Evolutionary conservation across 2,888 invertebrate species (phyloP).

Genomic region (Melinaea menophilus): DNA sequence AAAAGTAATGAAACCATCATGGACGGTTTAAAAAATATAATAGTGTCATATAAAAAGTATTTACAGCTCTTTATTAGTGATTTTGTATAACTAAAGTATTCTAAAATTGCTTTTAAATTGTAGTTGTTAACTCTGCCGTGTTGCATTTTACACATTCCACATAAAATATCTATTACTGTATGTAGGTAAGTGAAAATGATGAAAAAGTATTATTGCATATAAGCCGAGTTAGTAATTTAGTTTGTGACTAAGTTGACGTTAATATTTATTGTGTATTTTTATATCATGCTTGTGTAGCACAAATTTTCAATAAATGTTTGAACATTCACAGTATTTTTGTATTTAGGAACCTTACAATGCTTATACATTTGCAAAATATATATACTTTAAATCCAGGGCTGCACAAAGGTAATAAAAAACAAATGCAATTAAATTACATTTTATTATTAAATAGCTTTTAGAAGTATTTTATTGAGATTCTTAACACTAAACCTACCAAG

Average conservation of each 20-base stretch:
- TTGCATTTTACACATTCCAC: constrained; percentile 38
- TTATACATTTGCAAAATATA: not conserved
- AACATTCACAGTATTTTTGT: constrained; percentile 41
- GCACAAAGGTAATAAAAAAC: too few relatives aligned
- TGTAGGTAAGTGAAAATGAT: constrained; percentile 57
- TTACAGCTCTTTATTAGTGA: not conserved
- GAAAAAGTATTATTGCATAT: constrained; percentile 70
- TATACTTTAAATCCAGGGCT: not conserved
- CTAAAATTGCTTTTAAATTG: too few relatives aligned
- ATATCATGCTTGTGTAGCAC: constrained; percentile 77
- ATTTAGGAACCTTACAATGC: constrained; percentile 14
- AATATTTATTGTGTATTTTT: constrained; percentile 78
- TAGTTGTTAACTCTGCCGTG: too few relatives aligned
- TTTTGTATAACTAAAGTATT: not conserved
- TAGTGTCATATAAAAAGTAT: not conserved
- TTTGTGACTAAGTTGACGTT: constrained; percentile 69
- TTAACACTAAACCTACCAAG: too few relatives aligned
- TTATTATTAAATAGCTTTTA: too few relatives aligned
- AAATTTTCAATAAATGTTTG: constrained; percentile 77
- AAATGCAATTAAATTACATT: too few relatives aligned
- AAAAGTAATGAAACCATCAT: not conserved
- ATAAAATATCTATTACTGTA: constrained; percentile 40
- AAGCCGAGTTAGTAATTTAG: constrained; percentile 61
- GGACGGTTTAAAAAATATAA: not conserved
- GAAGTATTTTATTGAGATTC: too few relatives aligned